phyloP scores from a whole-genome alignment of 2,888 invertebrate species.

The Endomychus coccineus region DNA sequence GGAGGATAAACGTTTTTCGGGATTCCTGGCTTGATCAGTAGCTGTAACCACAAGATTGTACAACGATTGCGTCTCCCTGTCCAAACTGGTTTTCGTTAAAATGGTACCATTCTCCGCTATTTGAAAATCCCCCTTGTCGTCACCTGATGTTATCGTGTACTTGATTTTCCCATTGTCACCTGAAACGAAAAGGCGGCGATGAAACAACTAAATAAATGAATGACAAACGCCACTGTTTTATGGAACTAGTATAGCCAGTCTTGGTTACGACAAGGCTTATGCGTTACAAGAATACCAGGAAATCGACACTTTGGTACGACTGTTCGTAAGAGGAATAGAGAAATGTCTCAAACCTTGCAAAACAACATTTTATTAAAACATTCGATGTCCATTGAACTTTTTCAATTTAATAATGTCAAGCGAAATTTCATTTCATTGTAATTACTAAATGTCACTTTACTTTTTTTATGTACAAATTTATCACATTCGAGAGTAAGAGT shows the following conservation, averaged over 20 bases:
- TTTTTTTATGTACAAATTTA: too few relatives aligned
- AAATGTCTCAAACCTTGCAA: too few relatives aligned
- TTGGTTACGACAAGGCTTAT: constrained; percentile 18
- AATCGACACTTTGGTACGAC: constrained; percentile 15
- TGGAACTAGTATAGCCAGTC: constrained; percentile 18
- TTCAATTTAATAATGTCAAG: too few relatives aligned
- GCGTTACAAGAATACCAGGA: constrained; percentile 20
- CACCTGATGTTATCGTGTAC: constrained; percentile 76
- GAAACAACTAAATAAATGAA: too few relatives aligned
- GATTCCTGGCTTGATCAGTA: constrained; percentile 69
- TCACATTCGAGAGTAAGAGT: too few relatives aligned
- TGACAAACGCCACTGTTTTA: constrained; percentile 19
- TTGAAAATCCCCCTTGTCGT: constrained; percentile 70
- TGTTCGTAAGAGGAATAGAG: too few relatives aligned
- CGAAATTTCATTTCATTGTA: too few relatives aligned
- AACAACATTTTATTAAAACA: too few relatives aligned
- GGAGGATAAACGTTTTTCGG: constrained; percentile 69
- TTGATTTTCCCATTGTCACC: constrained; percentile 78
- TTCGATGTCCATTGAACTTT: too few relatives aligned
- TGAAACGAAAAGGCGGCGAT: constrained; percentile 46
- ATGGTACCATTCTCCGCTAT: constrained; percentile 82
- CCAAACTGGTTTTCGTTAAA: constrained; percentile 64
- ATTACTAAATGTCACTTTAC: too few relatives aligned
- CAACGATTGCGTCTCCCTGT: constrained; percentile 72
- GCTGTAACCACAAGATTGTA: constrained; percentile 85